A percentile compares a stretch with the other conserved stretches of the same genome.
These are phyloP conservation scores for Resseliella maxima DNA, from an alignment of 2,888 invertebrate species.

Conservation along the genomic window DNA sequence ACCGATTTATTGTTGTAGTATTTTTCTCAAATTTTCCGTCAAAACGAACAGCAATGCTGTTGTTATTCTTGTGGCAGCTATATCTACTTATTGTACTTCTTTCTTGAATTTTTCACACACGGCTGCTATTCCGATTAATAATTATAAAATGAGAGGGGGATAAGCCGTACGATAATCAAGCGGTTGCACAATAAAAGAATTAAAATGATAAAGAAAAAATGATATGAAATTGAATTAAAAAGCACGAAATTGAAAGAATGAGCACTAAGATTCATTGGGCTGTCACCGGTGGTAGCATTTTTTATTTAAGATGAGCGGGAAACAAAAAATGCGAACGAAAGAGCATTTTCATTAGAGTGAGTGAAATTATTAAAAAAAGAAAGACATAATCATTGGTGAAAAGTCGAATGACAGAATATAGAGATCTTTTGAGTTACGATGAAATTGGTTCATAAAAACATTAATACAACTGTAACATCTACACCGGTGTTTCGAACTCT, in stretches of 20 bases:
- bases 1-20: background rate
- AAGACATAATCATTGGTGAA: too few relatives aligned
- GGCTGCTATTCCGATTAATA: background rate
- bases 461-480: background rate
- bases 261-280: background rate
- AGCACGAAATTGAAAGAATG: background rate
- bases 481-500: slow-evolving; percentile 18
- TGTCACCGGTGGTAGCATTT: background rate
- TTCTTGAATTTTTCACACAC: background rate
- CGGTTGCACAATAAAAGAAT: background rate
- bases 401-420: too few relatives aligned
- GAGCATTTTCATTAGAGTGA: too few relatives aligned
- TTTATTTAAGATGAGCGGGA: too few relatives aligned
- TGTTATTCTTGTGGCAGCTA: background rate
- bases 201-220: background rate
- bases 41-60: background rate
- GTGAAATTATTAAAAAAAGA: too few relatives aligned
- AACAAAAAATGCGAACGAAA: too few relatives aligned
- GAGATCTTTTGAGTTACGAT: too few relatives aligned
- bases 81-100: background rate
- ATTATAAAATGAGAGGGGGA: background rate
- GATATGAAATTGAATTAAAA: background rate
- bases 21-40: background rate
- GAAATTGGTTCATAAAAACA: background rate
- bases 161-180: background rate